Evolutionary conservation across 2,113 vertebrate species (phyloP).

Genomic region (Leptocoma aspasia): DNA sequence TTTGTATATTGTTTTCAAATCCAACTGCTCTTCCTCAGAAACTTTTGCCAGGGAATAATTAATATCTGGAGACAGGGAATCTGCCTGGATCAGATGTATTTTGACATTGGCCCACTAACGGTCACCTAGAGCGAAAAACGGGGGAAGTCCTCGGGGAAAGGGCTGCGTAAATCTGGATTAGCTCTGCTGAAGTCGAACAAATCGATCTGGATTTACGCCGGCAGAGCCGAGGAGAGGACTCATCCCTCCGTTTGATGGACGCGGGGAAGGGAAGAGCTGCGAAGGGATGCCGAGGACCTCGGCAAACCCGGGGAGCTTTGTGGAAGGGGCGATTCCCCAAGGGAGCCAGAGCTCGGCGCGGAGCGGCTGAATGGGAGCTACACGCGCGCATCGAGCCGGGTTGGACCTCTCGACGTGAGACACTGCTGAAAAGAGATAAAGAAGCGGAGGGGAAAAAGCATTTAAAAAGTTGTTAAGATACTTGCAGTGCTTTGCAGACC

Average conservation of each 20-base stretch:
- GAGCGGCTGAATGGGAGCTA: not conserved
- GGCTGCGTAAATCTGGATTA: slow-evolving; percentile 39
- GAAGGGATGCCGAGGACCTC: too few species aligned
- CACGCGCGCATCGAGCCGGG: not conserved
- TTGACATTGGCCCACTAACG: slow-evolving; percentile 19
- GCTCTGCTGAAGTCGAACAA: not conserved
- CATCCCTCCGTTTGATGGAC: not conserved
- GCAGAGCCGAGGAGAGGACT: not conserved
- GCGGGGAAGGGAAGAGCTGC: not conserved
- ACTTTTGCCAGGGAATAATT: slow-evolving; percentile 24
- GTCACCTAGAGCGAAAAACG: not conserved
- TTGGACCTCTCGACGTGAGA: not conserved
- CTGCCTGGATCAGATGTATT: slow-evolving; percentile 2
- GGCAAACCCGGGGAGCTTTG: not conserved
- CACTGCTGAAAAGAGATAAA: not conserved
- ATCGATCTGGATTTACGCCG: not conserved
- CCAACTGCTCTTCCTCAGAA: not conserved
- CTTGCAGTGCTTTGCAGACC: slow-evolving; percentile 40
- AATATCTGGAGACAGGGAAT: slow-evolving; percentile 36
- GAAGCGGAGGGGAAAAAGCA: accelerated
- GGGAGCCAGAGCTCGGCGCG: not conserved
- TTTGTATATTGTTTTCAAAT: slow-evolving; percentile 45
- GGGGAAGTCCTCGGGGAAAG: slow-evolving; percentile 19
- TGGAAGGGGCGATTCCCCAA: not conserved
- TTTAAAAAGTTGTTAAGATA: not conserved